A percentile compares a stretch with the other conserved stretches of the same genome.
phyloP scores from a whole-genome alignment of 2,113 vertebrate species.

The Clinocottus analis region DNA sequence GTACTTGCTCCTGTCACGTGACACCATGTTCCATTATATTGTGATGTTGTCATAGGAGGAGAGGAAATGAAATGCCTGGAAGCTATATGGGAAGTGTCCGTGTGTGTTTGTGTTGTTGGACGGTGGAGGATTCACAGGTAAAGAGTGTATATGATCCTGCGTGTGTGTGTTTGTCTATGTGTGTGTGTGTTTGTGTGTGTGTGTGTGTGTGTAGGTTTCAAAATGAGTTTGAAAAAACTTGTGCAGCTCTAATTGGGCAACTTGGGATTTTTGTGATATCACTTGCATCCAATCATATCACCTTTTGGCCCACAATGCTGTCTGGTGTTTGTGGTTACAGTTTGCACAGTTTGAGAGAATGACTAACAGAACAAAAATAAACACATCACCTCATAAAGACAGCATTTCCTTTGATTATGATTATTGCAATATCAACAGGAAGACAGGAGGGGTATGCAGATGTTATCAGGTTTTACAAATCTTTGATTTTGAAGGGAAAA shows the following conservation, averaged over 20 bases:
- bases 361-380: not conserved
- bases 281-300: constrained; percentile 7
- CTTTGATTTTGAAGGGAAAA: not conserved
- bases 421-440: not conserved
- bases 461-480: not conserved
- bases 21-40: constrained; percentile 79
- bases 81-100: constrained; percentile 54
- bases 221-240: constrained; percentile 1
- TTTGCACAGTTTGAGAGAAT: constrained; percentile 1
- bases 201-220: not conserved
- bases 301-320: constrained; percentile 6
- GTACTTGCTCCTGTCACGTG: constrained; percentile 75
- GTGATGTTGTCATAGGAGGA: constrained; percentile 77
- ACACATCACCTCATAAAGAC: not conserved
- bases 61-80: constrained; percentile 78
- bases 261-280: constrained; percentile 25
- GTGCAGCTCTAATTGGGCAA: constrained; percentile 31
- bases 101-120: constrained; percentile 3
- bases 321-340: not conserved
- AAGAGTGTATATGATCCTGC: not conserved
- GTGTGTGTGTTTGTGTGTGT: constrained; percentile 19
- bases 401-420: not conserved
- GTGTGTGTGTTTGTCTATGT: constrained; percentile 15
- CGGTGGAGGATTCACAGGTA: constrained; percentile 19
- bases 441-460: not conserved